Evolutionary conservation across 2,888 invertebrate species (phyloP).

Genomic region (Eustalomyia histrio): DNA sequence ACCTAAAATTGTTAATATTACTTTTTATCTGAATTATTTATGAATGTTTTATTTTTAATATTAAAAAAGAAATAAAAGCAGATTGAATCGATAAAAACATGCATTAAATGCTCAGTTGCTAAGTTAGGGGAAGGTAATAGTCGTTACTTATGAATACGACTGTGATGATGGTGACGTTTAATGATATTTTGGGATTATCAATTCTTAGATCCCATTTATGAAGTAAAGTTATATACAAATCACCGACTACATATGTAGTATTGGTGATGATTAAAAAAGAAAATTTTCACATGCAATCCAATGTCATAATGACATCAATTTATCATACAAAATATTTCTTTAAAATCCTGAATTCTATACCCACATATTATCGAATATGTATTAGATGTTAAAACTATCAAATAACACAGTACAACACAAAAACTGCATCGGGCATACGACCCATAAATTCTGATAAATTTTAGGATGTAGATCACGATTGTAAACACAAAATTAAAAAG

Average conservation of each 20-base stretch:
- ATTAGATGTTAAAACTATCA: too few relatives aligned
- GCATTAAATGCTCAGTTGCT: slow-evolving; percentile 40
- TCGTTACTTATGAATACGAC: background rate
- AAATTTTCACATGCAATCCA: slow-evolving; percentile 12
- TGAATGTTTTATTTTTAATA: background rate
- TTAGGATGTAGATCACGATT: too few relatives aligned
- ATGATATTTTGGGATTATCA: background rate
- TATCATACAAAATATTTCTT: too few relatives aligned
- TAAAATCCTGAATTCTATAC: too few relatives aligned
- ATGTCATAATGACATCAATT: background rate
- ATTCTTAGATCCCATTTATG: background rate
- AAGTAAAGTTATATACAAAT: slow-evolving; percentile 6
- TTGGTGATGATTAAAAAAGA: slow-evolving; percentile 5
- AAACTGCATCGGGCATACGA: too few relatives aligned
- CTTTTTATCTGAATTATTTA: slow-evolving; percentile 22
- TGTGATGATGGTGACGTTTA: background rate
- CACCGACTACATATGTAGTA: slow-evolving; percentile 1
- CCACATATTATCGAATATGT: too few relatives aligned
- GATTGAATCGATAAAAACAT: slow-evolving; percentile 41
- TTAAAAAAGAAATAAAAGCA: slow-evolving; percentile 25
- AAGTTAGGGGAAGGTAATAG: background rate
- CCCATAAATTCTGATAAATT: too few relatives aligned
- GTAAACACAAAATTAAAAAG: too few relatives aligned
- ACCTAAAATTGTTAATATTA: slow-evolving; percentile 42
- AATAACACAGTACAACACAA: too few relatives aligned